Base-by-base conservation (phyloP, 2,113 vertebrate genomes). In the Trichomycterus rosablanca region DNA sequence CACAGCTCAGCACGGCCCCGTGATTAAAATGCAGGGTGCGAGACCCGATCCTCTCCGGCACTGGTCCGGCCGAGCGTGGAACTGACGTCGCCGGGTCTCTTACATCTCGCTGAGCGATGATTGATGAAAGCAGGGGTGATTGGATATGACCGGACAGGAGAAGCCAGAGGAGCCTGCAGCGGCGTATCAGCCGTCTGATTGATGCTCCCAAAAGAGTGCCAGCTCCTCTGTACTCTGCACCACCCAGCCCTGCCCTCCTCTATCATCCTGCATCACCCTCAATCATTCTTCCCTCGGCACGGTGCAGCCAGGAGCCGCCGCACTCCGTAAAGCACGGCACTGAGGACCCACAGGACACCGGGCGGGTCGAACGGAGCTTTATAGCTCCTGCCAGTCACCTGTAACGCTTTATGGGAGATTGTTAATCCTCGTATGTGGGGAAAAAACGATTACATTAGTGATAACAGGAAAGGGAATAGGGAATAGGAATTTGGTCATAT, bases 231-330 rank as follows among this genome's bases (percentile, higher is more conserved):
- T 40, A 14, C 37, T 40, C 37, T 40, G 37, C 37, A n/a, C 37
- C 37, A n/a, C 37, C 37, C 37, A 5, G 14, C 37, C 10, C 10
- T 40, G 37, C 37, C 37, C n/a, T 14, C 37, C 10, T 40, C 14
- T 7, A 35, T 40, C 37, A 40, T 5, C 5, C 14, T 40, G 11
- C 37, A 40, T 40, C 37, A 40, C 34, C 12, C 34, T 40, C 12
- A 11, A 40, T 40, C 37, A 40, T 14, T n/a, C 37, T 14, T n/a
- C 8, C 34, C 37, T 14, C 37, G 10, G 5, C 37, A n/a, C 11
- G 3, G 26, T 30, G 63, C 63, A 40, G 63, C 63, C 63, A 59
- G 46, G 37, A 66, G 64, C 55, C 55, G 20, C 56, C 57, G 62
- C 44, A 49, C 66, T 56, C 59, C 66, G 56, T 62, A 57, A 62